Percentiles rank a stretch among this genome's conserved stretches.
Evolutionary conservation across 2,797 vertebrate species (phyloP).

Genomic region (Enteromius treurensis): DNA sequence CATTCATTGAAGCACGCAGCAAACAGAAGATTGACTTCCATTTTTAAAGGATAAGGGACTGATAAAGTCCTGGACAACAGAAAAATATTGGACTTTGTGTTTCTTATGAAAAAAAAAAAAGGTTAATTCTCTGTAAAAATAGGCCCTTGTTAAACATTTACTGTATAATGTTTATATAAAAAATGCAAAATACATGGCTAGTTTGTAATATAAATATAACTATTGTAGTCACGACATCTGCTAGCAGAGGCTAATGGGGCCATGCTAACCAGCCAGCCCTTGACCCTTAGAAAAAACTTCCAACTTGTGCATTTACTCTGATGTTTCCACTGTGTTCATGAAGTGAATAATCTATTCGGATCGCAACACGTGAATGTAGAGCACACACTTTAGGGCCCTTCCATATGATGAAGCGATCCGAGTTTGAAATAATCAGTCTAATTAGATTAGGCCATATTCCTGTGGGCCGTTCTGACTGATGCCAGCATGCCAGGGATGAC

Average conservation of each 20-base stretch:
- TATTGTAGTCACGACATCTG: not conserved
- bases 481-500: constrained; percentile 59
- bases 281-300: constrained; percentile 5
- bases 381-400: constrained; percentile 41
- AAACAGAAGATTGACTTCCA: too few species aligned
- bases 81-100: too few species aligned
- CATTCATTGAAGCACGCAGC: too few species aligned
- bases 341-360: constrained; percentile 48
- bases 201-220: not conserved
- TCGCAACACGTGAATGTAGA: constrained; percentile 53
- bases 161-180: not conserved
- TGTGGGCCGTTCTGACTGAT: constrained; percentile 51
- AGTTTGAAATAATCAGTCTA: constrained; percentile 59
- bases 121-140: not conserved
- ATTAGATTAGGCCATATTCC: constrained; percentile 57
- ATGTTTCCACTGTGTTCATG: constrained; percentile 16
- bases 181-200: not conserved
- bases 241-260: not conserved
- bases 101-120: too few species aligned
- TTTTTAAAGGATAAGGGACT: too few species aligned
- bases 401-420: constrained; percentile 45
- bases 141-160: not conserved
- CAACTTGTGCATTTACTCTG: constrained; percentile 9
- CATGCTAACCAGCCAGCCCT: not conserved
- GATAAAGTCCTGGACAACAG: too few species aligned